These are phyloP conservation scores for Oxycera nigricornis DNA, from an alignment of 2,888 invertebrate species.

Conservation along the genomic window DNA sequence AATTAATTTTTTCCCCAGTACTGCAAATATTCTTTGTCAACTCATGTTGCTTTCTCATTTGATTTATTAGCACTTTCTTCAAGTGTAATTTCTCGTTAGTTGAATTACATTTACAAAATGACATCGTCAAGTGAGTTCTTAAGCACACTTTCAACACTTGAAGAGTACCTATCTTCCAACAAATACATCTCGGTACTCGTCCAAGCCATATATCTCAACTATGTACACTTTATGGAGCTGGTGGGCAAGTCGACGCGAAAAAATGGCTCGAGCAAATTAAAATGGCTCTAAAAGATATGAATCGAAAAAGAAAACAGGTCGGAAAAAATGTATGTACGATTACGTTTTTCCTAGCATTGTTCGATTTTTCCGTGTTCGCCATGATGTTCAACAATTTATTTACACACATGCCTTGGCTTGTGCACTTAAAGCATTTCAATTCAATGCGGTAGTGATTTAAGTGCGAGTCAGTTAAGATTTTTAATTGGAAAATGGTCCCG, in stretches of 20 bases:
- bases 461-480: not conserved
- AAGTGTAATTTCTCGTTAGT: too few species aligned
- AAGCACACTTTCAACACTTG: not conserved
- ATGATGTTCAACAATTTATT: conserved; percentile 6
- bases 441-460: conserved; percentile 20
- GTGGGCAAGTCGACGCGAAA: too few species aligned
- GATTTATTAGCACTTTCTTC: too few species aligned
- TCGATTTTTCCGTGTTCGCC: not conserved
- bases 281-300: not conserved
- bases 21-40: too few species aligned
- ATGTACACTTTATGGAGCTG: too few species aligned
- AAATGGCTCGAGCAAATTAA: not conserved
- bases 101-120: not conserved
- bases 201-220: too few species aligned
- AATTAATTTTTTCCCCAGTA: too few species aligned
- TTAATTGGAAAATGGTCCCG: not conserved
- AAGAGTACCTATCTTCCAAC: not conserved
- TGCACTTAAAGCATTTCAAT: not conserved
- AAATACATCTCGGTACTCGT: too few species aligned
- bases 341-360: not conserved
- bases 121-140: not conserved
- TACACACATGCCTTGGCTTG: not conserved
- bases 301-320: not conserved
- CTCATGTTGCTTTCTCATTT: too few species aligned
- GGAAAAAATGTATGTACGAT: not conserved